Evolutionary conservation across 2,113 vertebrate genomes (phyloP), one percentile per base, ranked within the genome.

Genomic region (Dendrocopos noguchii): DNA sequence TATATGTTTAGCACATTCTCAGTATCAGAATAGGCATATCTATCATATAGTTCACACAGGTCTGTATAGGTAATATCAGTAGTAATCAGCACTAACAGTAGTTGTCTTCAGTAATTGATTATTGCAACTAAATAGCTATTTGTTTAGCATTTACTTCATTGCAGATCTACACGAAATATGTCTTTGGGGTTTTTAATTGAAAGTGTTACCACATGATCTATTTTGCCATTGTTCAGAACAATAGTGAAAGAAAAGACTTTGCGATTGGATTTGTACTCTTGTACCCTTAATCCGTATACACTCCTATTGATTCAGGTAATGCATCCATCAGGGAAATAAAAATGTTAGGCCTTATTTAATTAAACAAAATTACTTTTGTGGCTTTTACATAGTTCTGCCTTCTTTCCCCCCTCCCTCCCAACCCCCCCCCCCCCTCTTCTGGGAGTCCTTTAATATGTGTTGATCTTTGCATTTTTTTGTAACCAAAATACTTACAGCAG

Each of bases 271-370:
- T 90, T 95, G 65, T 77, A 79, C 36, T 91, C 74, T 86, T 93
- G 80, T 77, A 57, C 75, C 66, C 46, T 81, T 72, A 78, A 82
- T 84, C 66, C 68, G 47, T 78, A 79, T 84, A 83, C 44, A 72
- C 56, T 90, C 72, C 9, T 95, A 95, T 97, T 92, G 96, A 97
- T 96, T 95, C 60, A 82, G 57, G 81, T 93, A 96, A 97, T 95
- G 76, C 63, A 67, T 75, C 34, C 94, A 94, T 94, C 47, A 76
- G 95, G 95, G 95, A 95, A 96, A 96, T 95, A 94, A 94, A 94
- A 91, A 94, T 77, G 82, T 95, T 95, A 70, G 92, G 44, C 57
- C 46, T 88, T 87, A 79, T 87, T 91, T 95, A 96, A 97, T 97
- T 97, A 95, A 93, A 93, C 53, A 57, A 95, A 95, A 96, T 95